Evolutionary conservation across 2,797 vertebrate genomes (phyloP).

Genomic region (Coracias cyanogaster): DNA sequence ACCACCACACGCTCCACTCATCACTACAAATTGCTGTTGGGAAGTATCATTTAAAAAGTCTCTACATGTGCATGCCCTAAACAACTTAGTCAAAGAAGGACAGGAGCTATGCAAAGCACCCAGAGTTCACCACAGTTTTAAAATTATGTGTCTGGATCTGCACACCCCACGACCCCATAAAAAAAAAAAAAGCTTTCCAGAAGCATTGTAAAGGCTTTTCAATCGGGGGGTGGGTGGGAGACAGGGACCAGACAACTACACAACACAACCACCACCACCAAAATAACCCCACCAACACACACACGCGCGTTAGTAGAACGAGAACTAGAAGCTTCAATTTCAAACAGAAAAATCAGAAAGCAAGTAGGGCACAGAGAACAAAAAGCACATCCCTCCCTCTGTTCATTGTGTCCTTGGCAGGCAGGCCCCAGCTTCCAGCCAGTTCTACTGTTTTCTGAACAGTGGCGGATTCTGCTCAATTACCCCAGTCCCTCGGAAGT

Average conservation of each 20-base stretch:
- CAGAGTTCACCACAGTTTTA: not conserved
- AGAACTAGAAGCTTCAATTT: not conserved
- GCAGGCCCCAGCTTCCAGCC: not conserved
- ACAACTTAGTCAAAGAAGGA: not conserved
- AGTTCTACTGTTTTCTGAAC: not conserved
- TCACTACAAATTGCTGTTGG: not conserved
- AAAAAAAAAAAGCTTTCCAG: not conserved
- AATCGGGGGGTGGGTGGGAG: too few species aligned
- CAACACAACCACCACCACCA: not conserved
- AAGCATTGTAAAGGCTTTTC: not conserved
- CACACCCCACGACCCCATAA: not conserved
- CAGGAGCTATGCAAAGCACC: not conserved
- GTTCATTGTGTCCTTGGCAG: slow-evolving; percentile 62
- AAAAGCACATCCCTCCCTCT: slow-evolving; percentile 31
- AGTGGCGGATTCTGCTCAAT: not conserved
- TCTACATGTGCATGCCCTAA: not conserved
- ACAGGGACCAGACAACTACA: too few species aligned
- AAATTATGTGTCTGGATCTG: not conserved
- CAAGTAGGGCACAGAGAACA: slow-evolving; percentile 55
- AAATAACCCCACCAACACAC: not conserved
- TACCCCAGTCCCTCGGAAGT: not conserved
- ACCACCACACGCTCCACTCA: not conserved
- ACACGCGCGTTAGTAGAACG: not conserved
- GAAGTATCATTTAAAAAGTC: not conserved
- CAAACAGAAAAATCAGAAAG: not conserved